Evolutionary conservation across 1,140 invertebrate species (phyloP), one percentile per base, ranked within the genome.

Genomic region (Apocrypta bakeri): DNA sequence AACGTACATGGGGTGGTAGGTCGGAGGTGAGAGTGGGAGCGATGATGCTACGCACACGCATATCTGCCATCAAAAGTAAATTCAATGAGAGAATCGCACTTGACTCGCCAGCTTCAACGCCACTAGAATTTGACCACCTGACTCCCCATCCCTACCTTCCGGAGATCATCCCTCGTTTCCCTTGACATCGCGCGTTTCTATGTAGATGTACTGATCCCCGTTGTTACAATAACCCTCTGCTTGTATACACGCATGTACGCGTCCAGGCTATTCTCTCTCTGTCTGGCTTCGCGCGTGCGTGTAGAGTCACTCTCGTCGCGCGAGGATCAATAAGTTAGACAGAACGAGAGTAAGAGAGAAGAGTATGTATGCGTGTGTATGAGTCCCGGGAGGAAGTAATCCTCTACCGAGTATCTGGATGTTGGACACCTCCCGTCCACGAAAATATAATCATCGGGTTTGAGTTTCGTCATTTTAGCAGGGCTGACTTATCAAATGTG

Each of bases 51-150:
- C 42, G 21, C 48, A 21, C 21, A 7, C 21, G 42, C 42, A 48
- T 48, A 48, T 48, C 48, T 21, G 21, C 48, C 48, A 56, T 56
- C 25, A 9, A 66, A 11, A 66, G 25, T 25, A 14, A 66, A 66
- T 66, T 66, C 63, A 66, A 66, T 66, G 63, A 66, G 63, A 27
- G 24, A 6, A 66, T 25, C 63, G 63, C 24, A 27, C 24, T 29
- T 25, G 24, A 29, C 63, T 25, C 25, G 63, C 12, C 63, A 27
- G n/a, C 14, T 17, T 11, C 63, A 25, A 17, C 63, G 63, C 63
- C 63, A 11, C 63, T 29, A 29, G 25, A 66, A 66, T 66, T 14
- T 29, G 63, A 66, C 63, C 63, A 66, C 63, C 63, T 66, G 63
- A 66, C 63, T 29, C 48, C 48, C 48, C n/a, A n/a, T n/a, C 48